Evolutionary conservation across 2,797 vertebrate genomes (phyloP), one percentile per base, ranked within the genome.

Genomic region (Acrocephalus scirpaceus): DNA sequence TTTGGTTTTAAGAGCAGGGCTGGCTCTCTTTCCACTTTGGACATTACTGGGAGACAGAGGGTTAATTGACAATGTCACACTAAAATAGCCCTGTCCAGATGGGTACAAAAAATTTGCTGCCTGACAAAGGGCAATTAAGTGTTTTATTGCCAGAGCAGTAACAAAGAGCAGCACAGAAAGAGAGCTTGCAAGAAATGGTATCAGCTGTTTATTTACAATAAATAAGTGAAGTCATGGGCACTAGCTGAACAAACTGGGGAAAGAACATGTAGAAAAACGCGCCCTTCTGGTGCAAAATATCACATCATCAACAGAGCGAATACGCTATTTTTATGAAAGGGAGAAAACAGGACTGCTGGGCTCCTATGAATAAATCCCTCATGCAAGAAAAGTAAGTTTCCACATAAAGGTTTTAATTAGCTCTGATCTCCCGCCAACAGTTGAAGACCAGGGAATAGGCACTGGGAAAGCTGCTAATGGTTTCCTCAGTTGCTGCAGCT

Each of bases 181-280:
- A 77, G 82, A 87, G 90, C 90, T 71, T 85, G 78, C 77, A 97
- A 96, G 89, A 94, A 96, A 95, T 54, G 30, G 71, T 86, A 96
- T 95, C 96, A 95, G 88, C 90, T 97, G 93, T 93, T 95, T 96
- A 93, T 95, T 96, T 96, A 95, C 92, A 93, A 95, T 91, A 97
- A 97, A 96, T 97, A 94, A 93, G 86, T 96, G 88, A 96, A 96
- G 86, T 96, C 90, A 95, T 96, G 86, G 81, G 72, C 62, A 65
- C 74, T 95, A 74, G 82, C 74, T 91, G 93, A 88, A 94, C 84
- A 95, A 96, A 96, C 45, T 19, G 8, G 32, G 70, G 44, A 92
- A 91, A 83, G 53, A 91, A 94, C 78, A 81, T 34, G 81, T 54
- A 89, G 81, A 75, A 90, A 96, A 92, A 92, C 88, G 84, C 67